phyloP scores from a whole-genome alignment of 1,140 invertebrate genomes.

The Halictus rubicundus region DNA sequence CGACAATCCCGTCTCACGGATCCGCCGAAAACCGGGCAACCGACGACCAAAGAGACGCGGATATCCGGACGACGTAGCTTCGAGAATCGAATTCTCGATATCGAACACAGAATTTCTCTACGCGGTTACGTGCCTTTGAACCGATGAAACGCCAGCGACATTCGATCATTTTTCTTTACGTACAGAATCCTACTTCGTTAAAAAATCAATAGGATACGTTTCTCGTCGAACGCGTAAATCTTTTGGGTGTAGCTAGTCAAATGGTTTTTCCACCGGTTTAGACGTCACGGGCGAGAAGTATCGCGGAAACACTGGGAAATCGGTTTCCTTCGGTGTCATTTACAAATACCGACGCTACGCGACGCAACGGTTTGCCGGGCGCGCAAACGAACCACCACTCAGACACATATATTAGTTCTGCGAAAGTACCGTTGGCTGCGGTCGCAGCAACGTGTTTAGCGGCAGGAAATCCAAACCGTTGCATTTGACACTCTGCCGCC shows the following conservation, averaged over 20 bases:
- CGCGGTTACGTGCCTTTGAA: too few species aligned
- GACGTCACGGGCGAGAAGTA: not conserved
- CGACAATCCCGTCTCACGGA: not conserved
- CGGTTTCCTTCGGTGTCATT: conserved; percentile 27
- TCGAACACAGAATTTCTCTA: not conserved
- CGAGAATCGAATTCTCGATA: not conserved
- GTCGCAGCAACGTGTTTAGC: conserved; percentile 54
- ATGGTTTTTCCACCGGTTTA: too few species aligned
- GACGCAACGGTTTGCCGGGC: conserved; percentile 2
- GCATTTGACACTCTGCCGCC: conserved; percentile 58
- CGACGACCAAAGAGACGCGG: too few species aligned
- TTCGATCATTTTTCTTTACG: too few species aligned
- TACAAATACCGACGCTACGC: conserved; percentile 22
- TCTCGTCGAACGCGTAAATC: too few species aligned
- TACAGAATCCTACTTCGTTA: too few species aligned
- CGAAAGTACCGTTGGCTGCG: conserved; percentile 56
- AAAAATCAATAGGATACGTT: too few species aligned
- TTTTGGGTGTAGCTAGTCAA: too few species aligned
- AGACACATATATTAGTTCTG: conserved; percentile 47
- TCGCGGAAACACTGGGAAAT: not conserved
- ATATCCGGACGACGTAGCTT: too few species aligned
- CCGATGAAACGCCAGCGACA: too few species aligned
- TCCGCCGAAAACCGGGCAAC: too few species aligned
- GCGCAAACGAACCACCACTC: conserved; percentile 36
- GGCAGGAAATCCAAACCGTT: conserved; percentile 58